phyloP scores from a whole-genome alignment of 2,888 invertebrate genomes.

The Xanthia icteritia region DNA sequence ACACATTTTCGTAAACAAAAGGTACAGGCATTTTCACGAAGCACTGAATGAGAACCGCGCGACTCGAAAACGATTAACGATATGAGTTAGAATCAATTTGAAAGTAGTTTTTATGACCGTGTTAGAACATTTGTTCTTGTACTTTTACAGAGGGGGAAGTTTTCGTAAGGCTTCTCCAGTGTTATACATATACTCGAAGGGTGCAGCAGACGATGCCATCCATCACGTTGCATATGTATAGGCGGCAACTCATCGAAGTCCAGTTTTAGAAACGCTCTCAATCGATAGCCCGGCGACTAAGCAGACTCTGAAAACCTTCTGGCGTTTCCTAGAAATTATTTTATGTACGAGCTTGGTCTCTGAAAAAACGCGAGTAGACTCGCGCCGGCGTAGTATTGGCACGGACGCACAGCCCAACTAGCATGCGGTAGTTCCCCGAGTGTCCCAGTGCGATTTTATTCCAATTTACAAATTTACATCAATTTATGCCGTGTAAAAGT shows the following conservation, averaged over 20 bases:
- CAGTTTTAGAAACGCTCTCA: neutral
- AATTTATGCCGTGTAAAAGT: neutral
- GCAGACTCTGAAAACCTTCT: neutral
- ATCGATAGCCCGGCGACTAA: neutral
- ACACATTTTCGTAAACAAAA: no score
- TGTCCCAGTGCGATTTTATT: neutral
- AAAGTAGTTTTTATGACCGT: no score
- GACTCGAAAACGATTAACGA: no score
- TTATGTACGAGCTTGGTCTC: neutral
- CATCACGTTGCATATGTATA: neutral
- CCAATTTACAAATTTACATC: neutral
- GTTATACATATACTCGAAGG: no score
- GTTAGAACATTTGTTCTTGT: no score
- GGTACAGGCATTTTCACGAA: no score
- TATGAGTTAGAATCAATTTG: no score
- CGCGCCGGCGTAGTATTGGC: neutral
- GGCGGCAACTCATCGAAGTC: neutral
- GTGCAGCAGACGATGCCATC: neutral
- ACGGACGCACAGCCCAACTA: neutral
- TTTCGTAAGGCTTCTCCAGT: no score
- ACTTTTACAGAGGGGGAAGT: no score
- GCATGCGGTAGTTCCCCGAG: neutral
- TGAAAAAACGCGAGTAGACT: neutral
- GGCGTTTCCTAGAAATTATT: neutral
- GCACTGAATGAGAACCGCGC: no score